Conservation (phyloP, 2,888 invertebrate species). For the Bembecia ichneumoniformis region DNA sequence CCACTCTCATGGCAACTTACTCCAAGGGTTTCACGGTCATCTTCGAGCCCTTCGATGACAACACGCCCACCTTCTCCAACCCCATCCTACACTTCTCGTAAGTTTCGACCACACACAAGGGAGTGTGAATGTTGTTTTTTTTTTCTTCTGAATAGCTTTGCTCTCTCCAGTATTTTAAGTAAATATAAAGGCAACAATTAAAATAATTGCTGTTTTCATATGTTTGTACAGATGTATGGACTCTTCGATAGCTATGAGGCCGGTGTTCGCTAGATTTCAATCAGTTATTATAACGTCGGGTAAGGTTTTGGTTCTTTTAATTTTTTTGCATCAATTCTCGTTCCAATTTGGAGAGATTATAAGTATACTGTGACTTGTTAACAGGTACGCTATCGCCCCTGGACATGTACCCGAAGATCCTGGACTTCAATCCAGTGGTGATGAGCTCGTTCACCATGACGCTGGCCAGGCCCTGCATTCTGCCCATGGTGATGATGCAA, state of each 20-base stretch:
- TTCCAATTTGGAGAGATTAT: not conserved
- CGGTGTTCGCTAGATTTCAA: constrained; percentile 96
- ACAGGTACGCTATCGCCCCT: constrained; percentile 94
- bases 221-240: constrained; percentile 89
- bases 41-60: constrained; percentile 98
- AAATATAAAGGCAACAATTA: not conserved
- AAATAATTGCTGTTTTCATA: too few relatives aligned
- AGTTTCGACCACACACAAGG: constrained; percentile 18
- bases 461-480: constrained; percentile 92
- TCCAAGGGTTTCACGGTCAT: constrained; percentile 98
- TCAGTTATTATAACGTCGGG: constrained; percentile 96
- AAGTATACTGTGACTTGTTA: not conserved
- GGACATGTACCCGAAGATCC: constrained; percentile 99
- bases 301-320: constrained; percentile 9
- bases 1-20: constrained; percentile 96
- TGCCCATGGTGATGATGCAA: constrained; percentile 86
- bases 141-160: not conserved
- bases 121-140: too few relatives aligned
- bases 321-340: not conserved
- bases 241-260: constrained; percentile 98
- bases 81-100: constrained; percentile 86
- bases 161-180: not conserved
- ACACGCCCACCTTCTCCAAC: constrained; percentile 90
- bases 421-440: constrained; percentile 97
- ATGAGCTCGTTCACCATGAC: constrained; percentile 99